These are phyloP conservation scores for Dryas iulia DNA, from an alignment of 1,140 invertebrate genomes.

Conservation along the genomic window DNA sequence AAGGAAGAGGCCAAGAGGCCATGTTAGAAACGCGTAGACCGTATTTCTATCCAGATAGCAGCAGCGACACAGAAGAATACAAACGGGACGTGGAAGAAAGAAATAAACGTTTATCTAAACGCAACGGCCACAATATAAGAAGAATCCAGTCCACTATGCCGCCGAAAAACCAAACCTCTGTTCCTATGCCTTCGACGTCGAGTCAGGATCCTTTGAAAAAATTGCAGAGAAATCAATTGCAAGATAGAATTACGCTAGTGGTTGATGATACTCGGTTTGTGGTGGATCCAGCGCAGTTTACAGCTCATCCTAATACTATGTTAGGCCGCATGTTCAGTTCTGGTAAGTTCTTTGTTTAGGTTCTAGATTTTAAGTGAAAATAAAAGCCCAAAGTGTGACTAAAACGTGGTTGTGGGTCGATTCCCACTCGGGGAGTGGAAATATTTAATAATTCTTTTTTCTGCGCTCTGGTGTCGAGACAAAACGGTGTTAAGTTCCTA, in stretches of 20 bases:
- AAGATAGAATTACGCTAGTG: conserved; percentile 92
- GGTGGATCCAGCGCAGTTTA: conserved; percentile 94
- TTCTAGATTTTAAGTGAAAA: no score
- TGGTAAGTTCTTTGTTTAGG: conserved; percentile 73
- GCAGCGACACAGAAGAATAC: conserved; percentile 72
- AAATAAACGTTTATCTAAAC: conserved; percentile 66
- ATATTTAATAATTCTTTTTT: no score
- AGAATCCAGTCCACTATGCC: conserved; percentile 52
- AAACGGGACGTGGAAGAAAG: conserved; percentile 62
- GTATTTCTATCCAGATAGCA: conserved; percentile 70
- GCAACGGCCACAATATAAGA: conserved; percentile 52
- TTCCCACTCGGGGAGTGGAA: no score
- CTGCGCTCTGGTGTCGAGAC: no score
- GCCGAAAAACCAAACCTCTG: conserved; percentile 52
- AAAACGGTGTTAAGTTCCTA: no score
- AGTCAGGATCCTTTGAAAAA: conserved; percentile 57
- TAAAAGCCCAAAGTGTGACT: no score
- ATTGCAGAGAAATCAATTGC: conserved; percentile 69
- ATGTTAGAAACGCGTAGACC: conserved; percentile 62
- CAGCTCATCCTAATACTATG: conserved; percentile 96
- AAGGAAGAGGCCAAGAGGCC: conserved; percentile 63
- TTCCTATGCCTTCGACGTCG: conserved; percentile 61
- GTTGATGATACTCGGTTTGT: conserved; percentile 97
- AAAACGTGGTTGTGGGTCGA: no score
- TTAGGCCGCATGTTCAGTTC: conserved; percentile 98